Evolutionary conservation across 2,888 invertebrate species (phyloP).

Genomic region (Orthosia gracilis): DNA sequence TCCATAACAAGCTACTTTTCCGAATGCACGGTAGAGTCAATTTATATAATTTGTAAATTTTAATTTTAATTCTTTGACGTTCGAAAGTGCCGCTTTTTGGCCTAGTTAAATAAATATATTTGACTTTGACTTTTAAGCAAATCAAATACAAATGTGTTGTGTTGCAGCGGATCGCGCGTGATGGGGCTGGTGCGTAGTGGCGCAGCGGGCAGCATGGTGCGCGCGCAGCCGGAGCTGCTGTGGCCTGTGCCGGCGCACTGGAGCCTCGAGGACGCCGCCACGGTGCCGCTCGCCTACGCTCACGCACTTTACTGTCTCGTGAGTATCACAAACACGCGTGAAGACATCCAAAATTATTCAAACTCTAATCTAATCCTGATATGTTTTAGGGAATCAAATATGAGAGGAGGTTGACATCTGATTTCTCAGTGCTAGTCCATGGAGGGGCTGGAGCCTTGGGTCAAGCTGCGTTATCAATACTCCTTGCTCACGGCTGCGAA

Average conservation of each 20-base stretch:
- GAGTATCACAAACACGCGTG: slow-evolving; percentile 46
- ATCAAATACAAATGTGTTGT: neutral
- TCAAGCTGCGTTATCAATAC: slow-evolving; percentile 80
- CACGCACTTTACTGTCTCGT: slow-evolving; percentile 87
- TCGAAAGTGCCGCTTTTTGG: no score
- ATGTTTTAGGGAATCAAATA: slow-evolving; percentile 66
- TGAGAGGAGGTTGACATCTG: slow-evolving; percentile 40
- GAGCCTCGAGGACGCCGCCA: slow-evolving; percentile 94
- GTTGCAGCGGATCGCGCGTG: slow-evolving; percentile 85
- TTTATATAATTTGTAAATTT: no score
- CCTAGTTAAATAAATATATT: no score
- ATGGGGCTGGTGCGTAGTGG: slow-evolving; percentile 92
- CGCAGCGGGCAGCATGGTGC: slow-evolving; percentile 90
- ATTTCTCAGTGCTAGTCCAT: slow-evolving; percentile 66
- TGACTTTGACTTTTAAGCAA: no score
- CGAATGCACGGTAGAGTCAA: no score
- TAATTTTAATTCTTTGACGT: no score
- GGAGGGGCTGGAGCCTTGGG: slow-evolving; percentile 80
- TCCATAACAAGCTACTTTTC: no score
- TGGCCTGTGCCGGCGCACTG: slow-evolving; percentile 94
- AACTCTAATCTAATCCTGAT: neutral
- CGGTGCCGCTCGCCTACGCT: slow-evolving; percentile 94
- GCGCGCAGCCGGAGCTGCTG: slow-evolving; percentile 84
- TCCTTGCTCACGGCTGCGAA: slow-evolving; percentile 74
- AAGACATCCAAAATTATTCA: neutral